A percentile compares a stretch with the other conserved stretches of the same genome.
Evolutionary conservation across 1,140 invertebrate genomes (phyloP).

Genomic region (Rhysida immarginata): DNA sequence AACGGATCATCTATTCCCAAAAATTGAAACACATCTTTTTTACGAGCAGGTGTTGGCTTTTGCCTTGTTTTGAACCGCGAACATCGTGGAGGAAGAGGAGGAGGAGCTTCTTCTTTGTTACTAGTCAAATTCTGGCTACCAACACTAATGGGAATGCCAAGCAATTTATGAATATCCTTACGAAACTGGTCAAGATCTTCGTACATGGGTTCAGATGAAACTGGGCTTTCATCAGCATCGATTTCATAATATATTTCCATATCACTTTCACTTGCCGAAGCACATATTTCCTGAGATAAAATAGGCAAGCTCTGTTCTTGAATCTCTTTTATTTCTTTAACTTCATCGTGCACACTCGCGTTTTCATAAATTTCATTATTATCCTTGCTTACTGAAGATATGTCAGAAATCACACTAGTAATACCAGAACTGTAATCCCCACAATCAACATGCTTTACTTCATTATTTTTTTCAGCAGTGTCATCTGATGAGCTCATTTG

Average conservation of each 20-base stretch:
- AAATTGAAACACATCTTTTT: not conserved
- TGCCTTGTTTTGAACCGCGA: not conserved
- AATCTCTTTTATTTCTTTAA: too few relatives aligned
- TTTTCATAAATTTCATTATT: not conserved
- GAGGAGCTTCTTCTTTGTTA: slow-evolving; percentile 1
- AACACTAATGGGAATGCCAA: slow-evolving; percentile 4
- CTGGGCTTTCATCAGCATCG: not conserved
- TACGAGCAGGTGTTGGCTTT: not conserved
- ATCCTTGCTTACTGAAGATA: not conserved
- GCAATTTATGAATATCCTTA: slow-evolving; percentile 10
- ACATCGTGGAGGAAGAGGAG: slow-evolving; percentile 5
- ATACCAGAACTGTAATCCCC: not conserved
- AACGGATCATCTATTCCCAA: slow-evolving; percentile 1
- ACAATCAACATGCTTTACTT: too few relatives aligned
- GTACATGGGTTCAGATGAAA: slow-evolving; percentile 1
- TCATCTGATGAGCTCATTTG: not conserved
- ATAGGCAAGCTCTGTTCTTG: too few relatives aligned
- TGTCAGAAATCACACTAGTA: not conserved
- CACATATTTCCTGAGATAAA: not conserved
- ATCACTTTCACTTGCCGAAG: not conserved
- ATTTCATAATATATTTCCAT: not conserved
- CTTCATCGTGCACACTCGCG: not conserved
- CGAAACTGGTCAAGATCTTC: slow-evolving; percentile 10
- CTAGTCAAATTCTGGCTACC: not conserved
- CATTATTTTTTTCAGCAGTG: not conserved